Evolutionary conservation across 2,797 vertebrate species (phyloP).

Genomic region (Rallus crepitans): DNA sequence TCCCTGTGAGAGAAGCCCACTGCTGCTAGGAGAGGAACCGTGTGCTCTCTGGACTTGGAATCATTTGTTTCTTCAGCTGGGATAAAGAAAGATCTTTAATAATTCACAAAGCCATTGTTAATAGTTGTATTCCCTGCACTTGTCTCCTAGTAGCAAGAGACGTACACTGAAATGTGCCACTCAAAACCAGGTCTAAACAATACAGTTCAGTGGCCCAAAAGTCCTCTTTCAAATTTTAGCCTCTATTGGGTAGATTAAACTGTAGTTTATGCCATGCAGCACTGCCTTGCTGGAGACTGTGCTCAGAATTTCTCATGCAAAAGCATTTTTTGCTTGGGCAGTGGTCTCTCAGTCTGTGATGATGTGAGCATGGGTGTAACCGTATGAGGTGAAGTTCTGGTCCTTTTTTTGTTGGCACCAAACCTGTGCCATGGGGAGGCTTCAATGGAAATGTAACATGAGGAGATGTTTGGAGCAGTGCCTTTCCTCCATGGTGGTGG

Average conservation of each 20-base stretch:
- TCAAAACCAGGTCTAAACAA: background rate
- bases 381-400: background rate
- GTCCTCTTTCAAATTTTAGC: background rate
- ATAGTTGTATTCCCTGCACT: background rate
- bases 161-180: background rate
- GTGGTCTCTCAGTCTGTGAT: background rate
- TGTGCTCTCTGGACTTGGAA: background rate
- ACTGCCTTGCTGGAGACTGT: background rate
- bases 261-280: accelerated
- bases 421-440: background rate
- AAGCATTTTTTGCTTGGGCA: background rate
- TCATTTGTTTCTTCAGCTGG: conserved; percentile 21
- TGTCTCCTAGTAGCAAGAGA: background rate
- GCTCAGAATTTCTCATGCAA: background rate
- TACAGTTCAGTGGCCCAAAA: background rate
- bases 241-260: background rate
- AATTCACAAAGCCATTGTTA: background rate
- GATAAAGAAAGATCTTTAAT: background rate
- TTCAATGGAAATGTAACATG: accelerated
- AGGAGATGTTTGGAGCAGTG: accelerated
- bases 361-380: background rate
- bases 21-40: conserved; percentile 9
- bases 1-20: background rate
- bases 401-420: background rate
- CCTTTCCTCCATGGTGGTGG: background rate